These are phyloP conservation scores for Galagoides demidoff DNA, from an alignment of 2,797 vertebrate species.

Conservation along the genomic window DNA sequence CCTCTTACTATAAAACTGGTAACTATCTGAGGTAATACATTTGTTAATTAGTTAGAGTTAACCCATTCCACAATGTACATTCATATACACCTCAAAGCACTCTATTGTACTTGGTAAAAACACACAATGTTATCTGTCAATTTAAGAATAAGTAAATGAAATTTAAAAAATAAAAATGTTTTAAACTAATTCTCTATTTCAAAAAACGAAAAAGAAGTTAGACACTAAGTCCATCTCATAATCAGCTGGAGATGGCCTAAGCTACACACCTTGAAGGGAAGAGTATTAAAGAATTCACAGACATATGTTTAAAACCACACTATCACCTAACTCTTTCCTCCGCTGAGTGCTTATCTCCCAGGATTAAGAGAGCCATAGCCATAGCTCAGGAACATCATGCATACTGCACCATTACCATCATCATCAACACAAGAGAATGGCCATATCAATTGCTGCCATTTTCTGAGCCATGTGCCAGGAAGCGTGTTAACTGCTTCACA, in stretches of 20 bases:
- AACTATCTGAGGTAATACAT: background rate
- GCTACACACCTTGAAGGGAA: background rate
- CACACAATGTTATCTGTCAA: background rate
- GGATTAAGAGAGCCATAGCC: background rate
- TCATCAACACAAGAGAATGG: background rate
- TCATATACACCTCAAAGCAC: background rate
- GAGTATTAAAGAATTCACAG: background rate
- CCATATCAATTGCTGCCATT: background rate
- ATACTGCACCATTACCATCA: background rate
- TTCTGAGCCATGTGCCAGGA: background rate
- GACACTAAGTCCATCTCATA: background rate
- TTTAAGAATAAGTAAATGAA: background rate
- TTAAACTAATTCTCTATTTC: background rate
- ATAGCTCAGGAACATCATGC: background rate
- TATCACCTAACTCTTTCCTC: background rate
- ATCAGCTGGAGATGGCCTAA: background rate
- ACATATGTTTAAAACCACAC: background rate
- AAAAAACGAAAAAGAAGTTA: background rate
- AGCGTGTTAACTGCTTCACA: background rate
- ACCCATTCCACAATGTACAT: background rate
- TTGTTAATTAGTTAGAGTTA: background rate
- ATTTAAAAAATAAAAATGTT: background rate
- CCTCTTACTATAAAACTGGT: background rate
- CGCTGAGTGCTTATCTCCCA: background rate
- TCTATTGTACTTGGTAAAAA: background rate